A percentile compares a stretch with the other conserved stretches of the same genome.
Conservation (phyloP, 1,140 invertebrate species). For the Ostrea edulis region DNA sequence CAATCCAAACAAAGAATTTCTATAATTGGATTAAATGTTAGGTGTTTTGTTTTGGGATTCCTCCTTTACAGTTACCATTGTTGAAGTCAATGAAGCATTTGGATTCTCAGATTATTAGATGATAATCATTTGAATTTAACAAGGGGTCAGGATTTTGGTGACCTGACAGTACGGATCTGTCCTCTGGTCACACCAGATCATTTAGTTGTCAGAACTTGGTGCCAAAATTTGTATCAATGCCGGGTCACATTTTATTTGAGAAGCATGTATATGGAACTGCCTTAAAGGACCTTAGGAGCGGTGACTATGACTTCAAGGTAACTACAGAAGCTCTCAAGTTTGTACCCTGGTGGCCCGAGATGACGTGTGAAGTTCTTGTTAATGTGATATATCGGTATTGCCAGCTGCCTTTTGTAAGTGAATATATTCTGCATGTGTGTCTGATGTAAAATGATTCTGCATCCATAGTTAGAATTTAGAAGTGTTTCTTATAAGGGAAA, state of each 20-base stretch:
- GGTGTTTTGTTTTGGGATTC: background rate
- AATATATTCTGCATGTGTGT: background rate
- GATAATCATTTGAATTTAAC: constrained; percentile 7
- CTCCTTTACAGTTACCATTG: constrained; percentile 4
- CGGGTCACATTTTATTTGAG: constrained; percentile 5
- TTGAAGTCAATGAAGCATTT: constrained; percentile 9
- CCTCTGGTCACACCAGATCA: constrained; percentile 2
- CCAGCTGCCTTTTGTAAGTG: constrained; percentile 5
- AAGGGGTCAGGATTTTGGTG: constrained; percentile 16
- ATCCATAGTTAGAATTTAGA: background rate
- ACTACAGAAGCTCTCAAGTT: background rate
- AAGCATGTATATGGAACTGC: constrained; percentile 9
- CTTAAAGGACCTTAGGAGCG: constrained; percentile 19
- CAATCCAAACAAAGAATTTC: background rate
- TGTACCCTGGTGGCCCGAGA: background rate
- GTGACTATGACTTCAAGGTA: constrained; percentile 36
- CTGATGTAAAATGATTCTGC: background rate
- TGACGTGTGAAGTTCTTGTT: background rate
- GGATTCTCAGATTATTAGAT: constrained; percentile 31
- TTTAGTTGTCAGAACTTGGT: constrained; percentile 19
- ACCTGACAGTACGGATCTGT: constrained; percentile 12
- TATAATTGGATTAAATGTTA: constrained; percentile 30
- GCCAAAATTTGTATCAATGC: constrained; percentile 37
- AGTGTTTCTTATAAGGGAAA: background rate
- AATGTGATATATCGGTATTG: background rate